Conservation (phyloP, 2,888 invertebrate genomes). For the Limnephilus marmoratus region DNA sequence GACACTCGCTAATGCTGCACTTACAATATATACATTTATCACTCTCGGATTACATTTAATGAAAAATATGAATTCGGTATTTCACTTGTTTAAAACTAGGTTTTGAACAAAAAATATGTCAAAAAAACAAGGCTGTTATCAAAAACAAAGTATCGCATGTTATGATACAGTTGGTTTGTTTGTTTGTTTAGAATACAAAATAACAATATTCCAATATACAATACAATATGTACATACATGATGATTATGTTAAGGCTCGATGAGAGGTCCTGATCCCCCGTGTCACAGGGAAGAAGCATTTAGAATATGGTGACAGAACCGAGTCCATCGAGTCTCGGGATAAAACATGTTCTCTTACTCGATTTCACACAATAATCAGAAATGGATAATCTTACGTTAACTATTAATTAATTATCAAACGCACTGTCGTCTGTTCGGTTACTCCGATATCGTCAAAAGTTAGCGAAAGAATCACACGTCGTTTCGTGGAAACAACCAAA, state of each 20-base stretch:
- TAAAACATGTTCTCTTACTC: constrained; percentile 17
- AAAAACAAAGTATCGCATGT: constrained; percentile 41
- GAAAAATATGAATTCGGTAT: constrained; percentile 29
- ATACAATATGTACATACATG: constrained; percentile 45
- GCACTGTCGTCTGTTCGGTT: constrained; percentile 29
- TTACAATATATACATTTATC: constrained; percentile 20
- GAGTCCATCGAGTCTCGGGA: constrained; percentile 11
- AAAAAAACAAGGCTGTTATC: constrained; percentile 31
- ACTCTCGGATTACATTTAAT: constrained; percentile 25
- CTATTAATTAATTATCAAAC: constrained; percentile 41
- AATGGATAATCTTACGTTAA: constrained; percentile 33
- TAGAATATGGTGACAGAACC: constrained; percentile 35
- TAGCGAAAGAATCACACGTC: constrained; percentile 25
- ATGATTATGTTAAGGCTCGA: constrained; percentile 42
- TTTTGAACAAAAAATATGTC: constrained; percentile 43
- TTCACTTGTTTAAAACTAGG: constrained; percentile 36
- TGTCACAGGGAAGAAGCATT: constrained; percentile 46
- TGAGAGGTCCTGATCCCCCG: constrained; percentile 39
- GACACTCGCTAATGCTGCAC: neutral
- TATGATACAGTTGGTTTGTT: constrained; percentile 47
- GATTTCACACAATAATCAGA: constrained; percentile 19
- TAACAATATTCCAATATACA: constrained; percentile 52
- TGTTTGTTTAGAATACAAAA: constrained; percentile 53
- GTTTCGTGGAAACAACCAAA: constrained; percentile 6
- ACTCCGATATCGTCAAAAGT: constrained; percentile 39